A percentile compares a stretch with the other conserved stretches of the same genome.
phyloP scores from a whole-genome alignment of 2,113 vertebrate genomes.

The Megaceryle torquata region DNA sequence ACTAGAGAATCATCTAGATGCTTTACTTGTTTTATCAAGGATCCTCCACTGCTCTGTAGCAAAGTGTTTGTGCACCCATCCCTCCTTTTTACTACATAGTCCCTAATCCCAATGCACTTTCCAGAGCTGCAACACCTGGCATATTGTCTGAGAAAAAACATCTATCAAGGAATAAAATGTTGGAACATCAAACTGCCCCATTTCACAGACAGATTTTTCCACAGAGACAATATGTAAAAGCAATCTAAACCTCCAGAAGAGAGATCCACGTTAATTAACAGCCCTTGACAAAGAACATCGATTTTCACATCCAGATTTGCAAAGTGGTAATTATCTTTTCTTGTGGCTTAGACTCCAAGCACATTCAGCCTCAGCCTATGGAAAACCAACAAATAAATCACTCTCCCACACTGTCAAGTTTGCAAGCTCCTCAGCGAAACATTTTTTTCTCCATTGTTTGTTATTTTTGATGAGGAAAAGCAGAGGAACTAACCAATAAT shows the following conservation, averaged over 20 bases:
- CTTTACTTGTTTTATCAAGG: neutral
- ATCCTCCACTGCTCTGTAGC: neutral
- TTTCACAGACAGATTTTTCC: neutral
- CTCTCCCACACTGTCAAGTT: neutral
- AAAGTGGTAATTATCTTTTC: neutral
- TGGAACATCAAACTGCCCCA: neutral
- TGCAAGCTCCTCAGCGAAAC: neutral
- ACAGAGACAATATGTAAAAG: neutral
- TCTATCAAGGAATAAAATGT: neutral
- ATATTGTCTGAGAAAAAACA: neutral
- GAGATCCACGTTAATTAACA: neutral
- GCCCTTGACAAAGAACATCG: neutral
- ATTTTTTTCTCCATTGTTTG: neutral
- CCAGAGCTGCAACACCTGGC: neutral
- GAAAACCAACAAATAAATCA: neutral
- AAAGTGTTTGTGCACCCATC: neutral
- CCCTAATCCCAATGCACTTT: neutral
- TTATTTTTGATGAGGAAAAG: neutral
- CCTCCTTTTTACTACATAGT: neutral
- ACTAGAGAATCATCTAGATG: neutral
- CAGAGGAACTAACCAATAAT: neutral
- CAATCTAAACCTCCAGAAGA: neutral
- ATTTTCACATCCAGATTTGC: neutral
- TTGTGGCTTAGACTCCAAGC: neutral
- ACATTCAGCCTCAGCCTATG: neutral